phyloP scores from a whole-genome alignment of 2,888 invertebrate genomes.

The Aleiodes testaceus region DNA sequence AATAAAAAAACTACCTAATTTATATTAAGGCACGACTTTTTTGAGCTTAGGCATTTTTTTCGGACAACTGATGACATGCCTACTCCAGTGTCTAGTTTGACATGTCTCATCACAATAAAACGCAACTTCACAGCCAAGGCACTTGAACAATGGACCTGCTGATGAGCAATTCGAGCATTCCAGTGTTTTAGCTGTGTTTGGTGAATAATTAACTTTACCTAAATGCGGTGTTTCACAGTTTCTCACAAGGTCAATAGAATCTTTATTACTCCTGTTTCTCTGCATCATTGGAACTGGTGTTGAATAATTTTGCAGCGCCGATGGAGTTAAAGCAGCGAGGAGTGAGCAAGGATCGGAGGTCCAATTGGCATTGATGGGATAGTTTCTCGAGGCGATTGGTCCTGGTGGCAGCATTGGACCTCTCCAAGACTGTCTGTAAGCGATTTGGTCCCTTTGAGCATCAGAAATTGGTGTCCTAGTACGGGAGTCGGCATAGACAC shows the following conservation, averaged over 20 bases:
- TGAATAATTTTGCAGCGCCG: slow-evolving; percentile 38
- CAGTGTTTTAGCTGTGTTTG: slow-evolving; percentile 51
- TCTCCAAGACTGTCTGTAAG: slow-evolving; percentile 33
- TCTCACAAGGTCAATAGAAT: slow-evolving; percentile 39
- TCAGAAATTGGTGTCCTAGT: slow-evolving; percentile 39
- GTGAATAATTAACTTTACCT: slow-evolving; percentile 57
- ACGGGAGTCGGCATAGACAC: neutral
- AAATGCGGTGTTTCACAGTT: slow-evolving; percentile 61
- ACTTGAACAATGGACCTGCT: slow-evolving; percentile 62
- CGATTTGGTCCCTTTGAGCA: slow-evolving; percentile 15
- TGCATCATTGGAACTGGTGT: slow-evolving; percentile 27
- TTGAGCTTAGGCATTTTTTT: slow-evolving; percentile 69
- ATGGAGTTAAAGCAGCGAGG: slow-evolving; percentile 32
- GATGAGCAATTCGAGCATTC: slow-evolving; percentile 63
- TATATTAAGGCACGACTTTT: slow-evolving; percentile 58
- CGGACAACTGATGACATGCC: slow-evolving; percentile 64
- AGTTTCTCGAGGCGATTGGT: slow-evolving; percentile 39
- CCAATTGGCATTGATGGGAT: slow-evolving; percentile 43
- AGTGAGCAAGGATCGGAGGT: slow-evolving; percentile 39
- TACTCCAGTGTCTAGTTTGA: slow-evolving; percentile 65
- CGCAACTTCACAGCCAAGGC: slow-evolving; percentile 65
- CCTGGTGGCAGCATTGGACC: slow-evolving; percentile 32
- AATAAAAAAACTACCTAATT: neutral
- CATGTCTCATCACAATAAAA: slow-evolving; percentile 67
- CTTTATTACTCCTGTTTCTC: slow-evolving; percentile 36